Base-by-base conservation (phyloP, 2,113 vertebrate species). In the Amazona vittata region DNA sequence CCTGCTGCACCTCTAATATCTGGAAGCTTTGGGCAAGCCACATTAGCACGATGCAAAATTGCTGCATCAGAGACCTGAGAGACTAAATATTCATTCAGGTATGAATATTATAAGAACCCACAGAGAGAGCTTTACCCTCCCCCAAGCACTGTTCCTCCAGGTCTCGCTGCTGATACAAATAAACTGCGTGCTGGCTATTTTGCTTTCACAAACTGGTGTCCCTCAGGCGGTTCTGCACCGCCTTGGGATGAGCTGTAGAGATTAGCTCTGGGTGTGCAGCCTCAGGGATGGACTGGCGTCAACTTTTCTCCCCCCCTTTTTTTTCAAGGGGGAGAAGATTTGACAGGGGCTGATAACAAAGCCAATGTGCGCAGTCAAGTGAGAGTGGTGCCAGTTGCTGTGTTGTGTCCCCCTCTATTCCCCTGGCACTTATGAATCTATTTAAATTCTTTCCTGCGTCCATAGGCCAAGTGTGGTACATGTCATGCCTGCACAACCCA, bases 291-390 rank as follows among this genome's bases (percentile, higher is more conserved):
- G 37, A 85, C n/a, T 95, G 57, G 53, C 91, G 83, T 95, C 86
- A 95, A 43, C 44, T 89, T 39, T 83, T 70, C 67, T 87, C 62
- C 31, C 60, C 7, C 49, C 73, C 73, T 59, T 89, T 75, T 65
- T 73, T 68, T 62, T 67, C 31, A 77, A 84, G 52, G 15, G 24
- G 88, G 78, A 84, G 49, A 79, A 81, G 95, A 90, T 73, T 75
- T 90, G 70, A 84, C 90, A 44, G 93, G 76, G 93, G 80, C 71
- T 69, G 85, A 90, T 86, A 95, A 69, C 63, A 82, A 95, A 96
- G 63, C 70, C 35, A 63, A 67, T 68, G 43, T 50, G 26, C 62
- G 73, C 76, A 88, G 83, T 73, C 35, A 43, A 79, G 65, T 10
- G 68, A 96, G 65, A 96, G 46, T 0, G 2, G 90, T 77, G 50